Percentiles rank a stretch among this genome's conserved stretches.
phyloP scores from a whole-genome alignment of 2,797 vertebrate genomes.

The Melanotaenia pygmaea region DNA sequence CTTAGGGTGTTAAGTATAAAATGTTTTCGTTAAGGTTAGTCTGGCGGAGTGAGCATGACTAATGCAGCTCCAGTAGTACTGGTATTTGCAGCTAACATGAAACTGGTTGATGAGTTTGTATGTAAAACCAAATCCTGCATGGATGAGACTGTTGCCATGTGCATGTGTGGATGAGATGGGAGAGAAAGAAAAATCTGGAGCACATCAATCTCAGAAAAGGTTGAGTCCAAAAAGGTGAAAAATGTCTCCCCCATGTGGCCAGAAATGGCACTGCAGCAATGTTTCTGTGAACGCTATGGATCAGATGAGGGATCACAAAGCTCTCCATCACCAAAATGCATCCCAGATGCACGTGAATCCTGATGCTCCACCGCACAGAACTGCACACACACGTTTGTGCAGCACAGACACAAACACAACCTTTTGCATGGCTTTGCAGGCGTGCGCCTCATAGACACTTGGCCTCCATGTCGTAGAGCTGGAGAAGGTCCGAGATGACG shows the following conservation, averaged over 20 bases:
- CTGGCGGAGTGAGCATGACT: too few species aligned
- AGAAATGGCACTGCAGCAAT: conserved; percentile 25
- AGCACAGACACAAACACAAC: not conserved
- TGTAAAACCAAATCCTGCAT: not conserved
- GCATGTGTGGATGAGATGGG: not conserved
- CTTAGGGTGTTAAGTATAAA: too few species aligned
- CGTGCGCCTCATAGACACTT: conserved; percentile 82
- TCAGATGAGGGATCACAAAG: conserved; percentile 48
- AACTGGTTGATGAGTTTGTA: not conserved
- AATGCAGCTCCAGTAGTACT: too few species aligned
- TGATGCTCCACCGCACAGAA: not conserved
- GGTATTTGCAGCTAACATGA: too few species aligned
- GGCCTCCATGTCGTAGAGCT: conserved; percentile 90
- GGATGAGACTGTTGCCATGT: too few species aligned
- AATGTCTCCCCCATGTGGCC: conserved; percentile 59
- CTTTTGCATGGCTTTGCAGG: not conserved
- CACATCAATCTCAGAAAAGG: not conserved
- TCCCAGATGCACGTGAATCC: conserved; percentile 18
- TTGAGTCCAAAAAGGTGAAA: conserved; percentile 17
- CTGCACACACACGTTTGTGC: not conserved
- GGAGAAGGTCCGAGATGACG: conserved; percentile 88
- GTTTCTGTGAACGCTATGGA: conserved; percentile 52
- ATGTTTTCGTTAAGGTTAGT: too few species aligned
- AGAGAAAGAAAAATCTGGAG: too few species aligned
- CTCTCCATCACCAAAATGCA: not conserved